Base-by-base conservation (phyloP, 2,797 vertebrate genomes). In the Dendrocincla tyrannina region DNA sequence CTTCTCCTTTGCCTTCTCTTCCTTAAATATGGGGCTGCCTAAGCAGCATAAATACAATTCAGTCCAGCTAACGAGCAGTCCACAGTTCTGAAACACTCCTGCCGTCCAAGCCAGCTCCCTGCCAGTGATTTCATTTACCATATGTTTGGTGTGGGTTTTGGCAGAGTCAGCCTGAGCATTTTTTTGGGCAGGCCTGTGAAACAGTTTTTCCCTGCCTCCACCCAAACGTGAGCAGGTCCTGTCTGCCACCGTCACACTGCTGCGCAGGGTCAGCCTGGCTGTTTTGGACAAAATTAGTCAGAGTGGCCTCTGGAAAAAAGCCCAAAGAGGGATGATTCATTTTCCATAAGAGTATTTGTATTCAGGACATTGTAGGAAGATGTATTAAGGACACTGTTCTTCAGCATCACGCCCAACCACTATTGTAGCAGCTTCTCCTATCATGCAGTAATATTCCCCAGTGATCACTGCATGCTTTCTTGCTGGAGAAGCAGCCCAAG, bases 111-210 rank as follows among this genome's bases (percentile, higher is more conserved):
- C 77, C 67, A 94, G 85, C 85, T 95, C 88, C 77, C 62, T 95
- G 96, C 95, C 95, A 97, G 83, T 1, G 0, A 90, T 93, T 95
- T 95, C 81, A 82, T 91, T 96, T 95, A 74, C 95, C 94, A 93
- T 96, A 95, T 95, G 94, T 91, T 96, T 96, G 93, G 96, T 95
- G 93, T 94, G 94, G 88, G 83, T 97, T 95, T 93, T 96, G 94
- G 94, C 94, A 91, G 89, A 93, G 92, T 85, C 59, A 85, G 74
- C 67, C 58, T 33, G 25, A 88, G 70, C 74, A 90, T 82, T 96
- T 96, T 94, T 97, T 91, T 64, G 82, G 80, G 77, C 73, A 90
- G 77, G 85, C 89, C 88, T 95, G 88, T 64, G n/a, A 82, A 97
- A 94, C 79, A 87, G 85, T 94, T 95, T 87, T 96, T 88, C 89